These are phyloP conservation scores for Holothuria leucospilota DNA, from an alignment of 53 echinoderm and acorn worm genomes.

Conservation along the genomic window DNA sequence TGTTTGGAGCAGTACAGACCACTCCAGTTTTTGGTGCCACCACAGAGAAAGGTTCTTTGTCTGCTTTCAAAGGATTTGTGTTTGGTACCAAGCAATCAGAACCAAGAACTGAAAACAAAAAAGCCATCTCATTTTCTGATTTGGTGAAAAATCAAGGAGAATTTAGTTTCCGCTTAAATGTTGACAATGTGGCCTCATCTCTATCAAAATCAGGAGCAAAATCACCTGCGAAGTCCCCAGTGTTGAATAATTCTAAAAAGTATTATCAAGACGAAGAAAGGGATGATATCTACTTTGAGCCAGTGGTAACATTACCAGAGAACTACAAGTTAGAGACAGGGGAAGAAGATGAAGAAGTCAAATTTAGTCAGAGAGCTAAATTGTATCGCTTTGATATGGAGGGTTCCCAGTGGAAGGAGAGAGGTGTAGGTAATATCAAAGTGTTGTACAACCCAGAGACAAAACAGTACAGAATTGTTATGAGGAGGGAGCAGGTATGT, in stretches of 20 bases:
- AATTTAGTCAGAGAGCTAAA: slow-evolving; percentile 86
- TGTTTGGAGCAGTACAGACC: not conserved
- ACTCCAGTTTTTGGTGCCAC: not conserved
- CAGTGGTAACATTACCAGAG: slow-evolving; percentile 78
- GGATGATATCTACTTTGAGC: slow-evolving; percentile 93
- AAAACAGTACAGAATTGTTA: slow-evolving; percentile 74
- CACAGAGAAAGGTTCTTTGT: too few relatives aligned
- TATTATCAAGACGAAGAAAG: slow-evolving; percentile 58
- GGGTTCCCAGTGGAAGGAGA: slow-evolving; percentile 86
- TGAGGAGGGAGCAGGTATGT: slow-evolving; percentile 95
- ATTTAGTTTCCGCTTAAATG: slow-evolving; percentile 69
- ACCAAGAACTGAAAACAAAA: slow-evolving; percentile 44
- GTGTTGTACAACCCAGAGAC: slow-evolving; percentile 65
- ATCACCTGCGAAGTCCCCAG: slow-evolving; percentile 59
- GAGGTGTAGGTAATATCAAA: slow-evolving; percentile 92
- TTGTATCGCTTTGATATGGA: slow-evolving; percentile 79
- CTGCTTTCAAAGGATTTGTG: slow-evolving; percentile 25
- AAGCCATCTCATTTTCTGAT: slow-evolving; percentile 45
- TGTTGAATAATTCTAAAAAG: slow-evolving; percentile 57
- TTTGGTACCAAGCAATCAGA: slow-evolving; percentile 18
- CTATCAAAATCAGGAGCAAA: slow-evolving; percentile 40
- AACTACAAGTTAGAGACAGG: slow-evolving; percentile 72
- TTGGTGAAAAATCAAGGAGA: slow-evolving; percentile 62
- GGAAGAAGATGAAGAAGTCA: slow-evolving; percentile 85
- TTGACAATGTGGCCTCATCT: slow-evolving; percentile 51